Evolutionary conservation across 1,140 invertebrate genomes (phyloP).

Genomic region (Periplaneta americana): DNA sequence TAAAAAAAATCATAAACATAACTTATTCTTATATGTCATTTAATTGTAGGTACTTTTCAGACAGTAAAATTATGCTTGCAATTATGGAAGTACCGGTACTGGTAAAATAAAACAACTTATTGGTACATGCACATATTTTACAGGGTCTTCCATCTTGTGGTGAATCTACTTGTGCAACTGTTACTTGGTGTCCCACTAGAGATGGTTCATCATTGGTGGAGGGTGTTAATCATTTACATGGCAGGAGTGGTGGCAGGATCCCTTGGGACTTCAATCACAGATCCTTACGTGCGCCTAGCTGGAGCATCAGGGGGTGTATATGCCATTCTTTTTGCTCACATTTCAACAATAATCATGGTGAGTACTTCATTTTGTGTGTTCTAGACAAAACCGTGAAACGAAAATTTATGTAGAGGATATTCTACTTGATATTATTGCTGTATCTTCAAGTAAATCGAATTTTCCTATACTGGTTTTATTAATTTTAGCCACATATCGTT

Average conservation of each 20-base stretch:
- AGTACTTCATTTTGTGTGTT: neutral
- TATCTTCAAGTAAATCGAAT: too few relatives aligned
- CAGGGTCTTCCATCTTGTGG: constrained; percentile 67
- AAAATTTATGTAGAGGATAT: too few relatives aligned
- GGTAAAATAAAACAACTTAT: too few relatives aligned
- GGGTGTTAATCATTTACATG: constrained; percentile 69
- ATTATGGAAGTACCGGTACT: too few relatives aligned
- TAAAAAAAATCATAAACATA: too few relatives aligned
- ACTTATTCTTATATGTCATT: too few relatives aligned
- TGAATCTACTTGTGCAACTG: constrained; percentile 92
- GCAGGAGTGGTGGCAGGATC: constrained; percentile 78
- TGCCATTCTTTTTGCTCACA: constrained; percentile 89
- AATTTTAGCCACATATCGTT: too few relatives aligned
- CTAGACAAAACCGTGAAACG: too few relatives aligned
- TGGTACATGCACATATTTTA: neutral
- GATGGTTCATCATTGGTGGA: constrained; percentile 93
- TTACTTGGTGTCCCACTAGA: constrained; percentile 88
- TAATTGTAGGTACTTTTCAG: too few relatives aligned
- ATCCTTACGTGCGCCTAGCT: constrained; percentile 79
- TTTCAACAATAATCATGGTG: constrained; percentile 61
- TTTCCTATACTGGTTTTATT: too few relatives aligned
- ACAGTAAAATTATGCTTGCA: too few relatives aligned
- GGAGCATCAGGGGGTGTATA: constrained; percentile 97
- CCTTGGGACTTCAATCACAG: constrained; percentile 79
- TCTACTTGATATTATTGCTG: too few relatives aligned